Base-by-base conservation (phyloP, 1,140 invertebrate species). In the Lucilia sericata region DNA sequence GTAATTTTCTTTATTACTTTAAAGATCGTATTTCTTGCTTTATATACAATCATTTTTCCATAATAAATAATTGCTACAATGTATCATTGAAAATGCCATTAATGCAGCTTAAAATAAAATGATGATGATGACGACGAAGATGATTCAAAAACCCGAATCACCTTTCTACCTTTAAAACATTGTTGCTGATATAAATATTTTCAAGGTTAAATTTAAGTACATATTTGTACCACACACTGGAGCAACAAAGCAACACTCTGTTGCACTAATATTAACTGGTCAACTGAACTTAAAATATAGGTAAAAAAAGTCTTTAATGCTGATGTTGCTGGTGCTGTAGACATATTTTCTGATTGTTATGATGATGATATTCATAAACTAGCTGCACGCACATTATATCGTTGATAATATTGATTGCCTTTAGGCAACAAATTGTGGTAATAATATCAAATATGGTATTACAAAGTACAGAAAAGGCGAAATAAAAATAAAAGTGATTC, bases 181-280 rank as follows among this genome's bases (percentile, higher is more conserved):
- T 70, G 65, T 70, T 70, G 65, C 65, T 70, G n/a, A 21, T 70
- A 60, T 60, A 60, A 60, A 60, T 70, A 21, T 70, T 70, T 70
- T 70, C 65, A 70, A 70, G 65, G 65, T 70, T 70, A 70, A 70
- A 25, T 70, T 70, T 70, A 70, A 70, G 65, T 70, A 70, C 65
- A 70, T 70, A 70, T n/a, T 25, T n/a, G 65, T 70, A 70, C 13
- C 65, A 70, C 65, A 70, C 65, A 60, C 55, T 60, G 17, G 55
- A 42, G 42, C 42, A 42, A 42, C 51, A 55, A 0, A 0, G 0
- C 17, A 55, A 30, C 25, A 30, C 25, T 30, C 51, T n/a, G 17
- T 8, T 12, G 12, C 65, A 70, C 65, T 70, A n/a, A n/a, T 25
- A 70, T 25, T 21, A 70, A 70, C n/a, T 25, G 19, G 17, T 12